Evolutionary conservation across 2,888 invertebrate species (phyloP), one percentile per base, ranked within the genome.

Genomic region (Synergus itoensis): DNA sequence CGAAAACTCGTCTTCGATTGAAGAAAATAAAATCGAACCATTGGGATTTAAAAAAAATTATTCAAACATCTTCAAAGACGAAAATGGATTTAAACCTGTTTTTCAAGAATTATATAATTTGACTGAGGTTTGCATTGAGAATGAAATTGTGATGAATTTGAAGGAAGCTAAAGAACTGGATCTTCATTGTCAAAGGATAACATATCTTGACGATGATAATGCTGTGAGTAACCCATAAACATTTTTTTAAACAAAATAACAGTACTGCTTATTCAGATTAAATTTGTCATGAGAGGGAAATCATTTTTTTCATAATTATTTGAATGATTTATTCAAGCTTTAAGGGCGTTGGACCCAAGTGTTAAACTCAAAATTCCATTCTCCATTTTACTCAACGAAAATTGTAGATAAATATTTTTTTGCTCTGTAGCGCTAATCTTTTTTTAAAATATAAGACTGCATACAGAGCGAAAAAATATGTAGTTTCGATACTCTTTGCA

Each of bases 1-100:
- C 64, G 80, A 85, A 8, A 86, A 87, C 73, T 81, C 86, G 1
- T 87, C 87, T 8, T 73, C 86, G 7, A 85, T 87, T 41, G 81
- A 85, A 11, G 78, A 81, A 45, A 41, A 21, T 14, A 62, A 60
- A 14, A 43, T 63, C 9, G 79, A 81, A 5, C 84, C 84, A 0
- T 78, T 84, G 8, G 80, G 79, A n/a, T 21, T 40, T 28, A 73
- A 77, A 5, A 40, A 21, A 1, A 77, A 78, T 45, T 75, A 82
- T 63, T 63, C 78, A 11, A 76, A 78, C 69, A 53, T 65, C 40
- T 80, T 79, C 36, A 60, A 77, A 1, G 41, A 79, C 48, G 77
- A 83, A 14, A 57, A 64, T 14, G 63, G 60, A 16, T 78, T 79
- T 0, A 18, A 77, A 0, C 69, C 75, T 2, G 28, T 21, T 5